Evolutionary conservation across 2,888 invertebrate genomes (phyloP), one percentile per base, ranked within the genome.

Genomic region (Dioctria linearis): DNA sequence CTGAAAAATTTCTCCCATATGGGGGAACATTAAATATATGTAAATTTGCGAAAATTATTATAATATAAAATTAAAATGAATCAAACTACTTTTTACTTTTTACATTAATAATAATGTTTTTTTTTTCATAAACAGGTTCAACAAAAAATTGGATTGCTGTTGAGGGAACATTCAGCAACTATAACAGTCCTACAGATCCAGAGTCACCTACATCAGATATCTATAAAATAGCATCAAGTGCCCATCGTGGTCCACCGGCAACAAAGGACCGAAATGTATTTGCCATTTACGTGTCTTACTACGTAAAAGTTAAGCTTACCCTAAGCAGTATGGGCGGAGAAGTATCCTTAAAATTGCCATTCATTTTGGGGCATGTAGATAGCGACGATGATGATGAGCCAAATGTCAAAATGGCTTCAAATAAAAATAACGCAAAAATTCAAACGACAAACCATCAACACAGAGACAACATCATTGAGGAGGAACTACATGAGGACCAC

Each of bases 141-240:
- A 95, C 95, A 42, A 95, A 95, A 88, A 95, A 95, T 87, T 95
- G 95, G 95, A 95, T 95, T 83, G 95, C 95, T 0, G 90, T 95
- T 5, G 95, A 95, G 87, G 95, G 95, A 85, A 93, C 93, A 0
- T 94, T 75, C 59, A 75, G 75, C 11, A 75, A 75, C 43, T 75
- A 42, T 42, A 75, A 75, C 25, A 81, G 79, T 61, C 78, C 69
- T 0, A 82, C 82, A 8, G 79, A 82, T 37, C 73, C 83, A n/a
- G 83, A 83, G n/a, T 79, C 82, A 8, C 63, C 80, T 40, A 54
- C 83, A 75, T 81, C 83, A 71, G 83, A 81, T 69, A 83, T 82
- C 39, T 85, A 83, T 61, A 85, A 85, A 82, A 83, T 85, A n/a
- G 85, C 85, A 49, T 85, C 85, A 5, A 85, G 85, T 82, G 85